A percentile compares a stretch with the other conserved stretches of the same genome.
These are phyloP conservation scores for Caenorhabditis tropicalis DNA, from an alignment of 1,140 invertebrate species.

Conservation along the genomic window DNA sequence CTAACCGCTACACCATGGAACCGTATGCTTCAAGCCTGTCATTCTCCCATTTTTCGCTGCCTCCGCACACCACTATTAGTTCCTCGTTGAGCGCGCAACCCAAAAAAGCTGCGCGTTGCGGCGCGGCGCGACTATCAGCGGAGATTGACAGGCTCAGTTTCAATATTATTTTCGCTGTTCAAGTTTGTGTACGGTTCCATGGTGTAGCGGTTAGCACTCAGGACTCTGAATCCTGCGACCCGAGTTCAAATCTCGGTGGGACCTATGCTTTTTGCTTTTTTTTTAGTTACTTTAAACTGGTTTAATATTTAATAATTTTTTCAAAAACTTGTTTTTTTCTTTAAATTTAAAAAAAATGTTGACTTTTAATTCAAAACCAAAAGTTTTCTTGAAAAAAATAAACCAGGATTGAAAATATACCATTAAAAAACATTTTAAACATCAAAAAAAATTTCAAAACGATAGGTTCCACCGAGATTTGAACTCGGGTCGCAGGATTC, in stretches of 20 bases:
- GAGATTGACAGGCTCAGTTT: too few species aligned
- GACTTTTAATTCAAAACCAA: too few species aligned
- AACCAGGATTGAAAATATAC: too few species aligned
- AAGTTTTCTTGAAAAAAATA: too few species aligned
- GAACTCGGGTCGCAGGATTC: slow-evolving; percentile 88
- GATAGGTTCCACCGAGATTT: slow-evolving; percentile 76
- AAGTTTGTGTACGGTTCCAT: slow-evolving; percentile 61
- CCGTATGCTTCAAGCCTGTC: not conserved
- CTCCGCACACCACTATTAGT: not conserved
- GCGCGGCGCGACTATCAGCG: too few species aligned
- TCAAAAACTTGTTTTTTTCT: too few species aligned
- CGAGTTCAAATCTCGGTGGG: slow-evolving; percentile 69
- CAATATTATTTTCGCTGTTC: too few species aligned
- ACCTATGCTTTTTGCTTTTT: slow-evolving; percentile 20
- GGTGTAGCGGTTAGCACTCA: slow-evolving; percentile 71
- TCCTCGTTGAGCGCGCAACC: not conserved
- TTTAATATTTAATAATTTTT: too few species aligned
- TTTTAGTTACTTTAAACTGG: not conserved
- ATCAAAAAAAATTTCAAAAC: not conserved
- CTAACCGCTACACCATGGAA: slow-evolving; percentile 84
- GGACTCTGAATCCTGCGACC: slow-evolving; percentile 71
- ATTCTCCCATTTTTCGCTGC: not conserved
- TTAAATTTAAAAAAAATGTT: too few species aligned
- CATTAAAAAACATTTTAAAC: not conserved
- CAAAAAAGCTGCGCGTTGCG: too few species aligned